Evolutionary conservation across 1,140 invertebrate species (phyloP), one percentile per base, ranked within the genome.

Genomic region (Ceratosolen solmsi): DNA sequence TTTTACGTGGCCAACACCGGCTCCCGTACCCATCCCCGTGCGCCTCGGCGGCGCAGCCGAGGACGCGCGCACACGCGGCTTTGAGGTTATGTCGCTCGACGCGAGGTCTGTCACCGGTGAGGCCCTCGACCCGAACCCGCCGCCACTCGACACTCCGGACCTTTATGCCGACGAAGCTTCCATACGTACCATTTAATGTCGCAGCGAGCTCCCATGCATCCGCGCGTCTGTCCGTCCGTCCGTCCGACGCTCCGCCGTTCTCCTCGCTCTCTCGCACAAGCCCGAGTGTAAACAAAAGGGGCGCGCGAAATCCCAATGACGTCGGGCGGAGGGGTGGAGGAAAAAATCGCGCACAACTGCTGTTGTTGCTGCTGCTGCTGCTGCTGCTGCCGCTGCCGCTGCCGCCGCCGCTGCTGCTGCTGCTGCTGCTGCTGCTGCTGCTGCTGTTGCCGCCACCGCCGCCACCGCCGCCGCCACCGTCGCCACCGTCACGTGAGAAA

Each of bases 41-140:
- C 41, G 41, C 41, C 41, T 22, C 13, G 20, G 20, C 51, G 9
- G 20, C 51, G 51, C 51, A 54, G 51, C 13, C 51, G 25, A 75
- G 54, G 73, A 54, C 73, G 73, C 73, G 73, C 54, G 54, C 51
- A 27, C 54, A 75, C 54, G 73, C 73, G 54, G 20, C 54, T 75
- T 75, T 41, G 33, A 75, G 73, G 73, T 75, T 75, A 75, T 56
- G 73, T 75, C 17, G 41, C n/a, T 22, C 25, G 41, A 11, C 41
- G 70, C 41, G 41, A 13, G 17, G 9, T 38, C 41, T 72, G 33
- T 68, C 63, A 68, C 30, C 60, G 60, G 3, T 25, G 2, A 2
- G 60, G 11, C 1, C 13, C 15, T 36, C 60, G 27, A 1, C 11
- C 25, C 58, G 27, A 3, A 4, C 51, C 20, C 51, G 51, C 17